Evolutionary conservation across 2,888 invertebrate genomes (phyloP).

Genomic region (Celastrina argiolus): DNA sequence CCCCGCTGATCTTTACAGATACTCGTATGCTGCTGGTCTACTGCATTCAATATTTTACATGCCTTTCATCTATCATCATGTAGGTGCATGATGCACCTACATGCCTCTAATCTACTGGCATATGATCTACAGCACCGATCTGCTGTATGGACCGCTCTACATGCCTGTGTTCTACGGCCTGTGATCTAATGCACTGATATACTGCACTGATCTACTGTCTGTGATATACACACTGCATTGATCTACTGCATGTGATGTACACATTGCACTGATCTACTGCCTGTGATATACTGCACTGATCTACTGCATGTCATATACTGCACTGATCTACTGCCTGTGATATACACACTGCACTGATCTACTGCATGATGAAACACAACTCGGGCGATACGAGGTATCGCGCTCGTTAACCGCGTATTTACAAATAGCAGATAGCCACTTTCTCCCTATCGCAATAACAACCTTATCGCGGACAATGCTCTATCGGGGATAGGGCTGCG

Average conservation of each 20-base stretch:
- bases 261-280: neutral
- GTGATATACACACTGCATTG: no score
- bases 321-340: neutral
- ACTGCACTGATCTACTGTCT: no score
- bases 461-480: slow-evolving; percentile 73
- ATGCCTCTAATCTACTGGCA: neutral
- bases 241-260: no score
- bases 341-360: neutral
- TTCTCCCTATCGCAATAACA: slow-evolving; percentile 71
- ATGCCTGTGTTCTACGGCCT: neutral
- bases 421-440: slow-evolving; percentile 61
- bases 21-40: neutral
- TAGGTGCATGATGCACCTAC: no score
- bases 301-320: neutral
- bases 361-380: slow-evolving; percentile 12
- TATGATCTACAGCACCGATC: neutral
- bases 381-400: slow-evolving; percentile 41
- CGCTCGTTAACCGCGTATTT: slow-evolving; percentile 58
- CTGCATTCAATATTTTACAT: neutral
- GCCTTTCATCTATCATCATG: no score
- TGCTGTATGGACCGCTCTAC: neutral
- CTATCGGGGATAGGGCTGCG: slow-evolving; percentile 58
- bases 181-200: neutral
- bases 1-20: no score
- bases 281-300: neutral